Conservation (phyloP, 1,140 invertebrate species). For the Pissodes strobi region DNA sequence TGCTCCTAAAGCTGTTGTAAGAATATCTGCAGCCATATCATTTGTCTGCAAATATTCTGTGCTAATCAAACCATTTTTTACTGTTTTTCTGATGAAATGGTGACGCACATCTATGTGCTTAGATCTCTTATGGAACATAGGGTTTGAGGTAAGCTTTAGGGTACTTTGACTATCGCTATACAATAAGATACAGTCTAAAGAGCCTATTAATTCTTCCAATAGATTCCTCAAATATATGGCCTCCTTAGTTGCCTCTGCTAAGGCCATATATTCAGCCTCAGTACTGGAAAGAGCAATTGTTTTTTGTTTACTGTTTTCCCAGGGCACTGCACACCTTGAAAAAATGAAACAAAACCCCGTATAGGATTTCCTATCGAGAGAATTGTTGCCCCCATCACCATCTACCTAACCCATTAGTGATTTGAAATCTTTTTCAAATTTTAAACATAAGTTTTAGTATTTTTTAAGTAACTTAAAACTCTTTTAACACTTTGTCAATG, state of each 20-base stretch:
- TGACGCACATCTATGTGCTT: too few relatives aligned
- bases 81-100: constrained; percentile 41
- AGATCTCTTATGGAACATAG: constrained; percentile 52
- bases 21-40: constrained; percentile 47
- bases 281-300: constrained; percentile 47
- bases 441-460: not conserved
- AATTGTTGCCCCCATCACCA: too few relatives aligned
- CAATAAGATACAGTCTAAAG: not conserved
- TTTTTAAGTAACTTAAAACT: constrained; percentile 55
- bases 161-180: too few relatives aligned
- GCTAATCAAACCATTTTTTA: constrained; percentile 31
- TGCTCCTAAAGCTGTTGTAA: constrained; percentile 39
- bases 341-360: constrained; percentile 46
- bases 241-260: constrained; percentile 47
- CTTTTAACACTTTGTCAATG: constrained; percentile 54
- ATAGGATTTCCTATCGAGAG: constrained; percentile 36
- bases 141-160: constrained; percentile 38
- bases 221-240: constrained; percentile 38
- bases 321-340: constrained; percentile 37
- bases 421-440: too few relatives aligned
- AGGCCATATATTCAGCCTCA: constrained; percentile 36
- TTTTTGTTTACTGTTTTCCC: constrained; percentile 41
- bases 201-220: not conserved
- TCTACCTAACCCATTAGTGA: too few relatives aligned
- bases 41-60: constrained; percentile 38